These are phyloP conservation scores for Zaprionus bogoriensis DNA, from an alignment of 2,888 invertebrate genomes.

Conservation along the genomic window DNA sequence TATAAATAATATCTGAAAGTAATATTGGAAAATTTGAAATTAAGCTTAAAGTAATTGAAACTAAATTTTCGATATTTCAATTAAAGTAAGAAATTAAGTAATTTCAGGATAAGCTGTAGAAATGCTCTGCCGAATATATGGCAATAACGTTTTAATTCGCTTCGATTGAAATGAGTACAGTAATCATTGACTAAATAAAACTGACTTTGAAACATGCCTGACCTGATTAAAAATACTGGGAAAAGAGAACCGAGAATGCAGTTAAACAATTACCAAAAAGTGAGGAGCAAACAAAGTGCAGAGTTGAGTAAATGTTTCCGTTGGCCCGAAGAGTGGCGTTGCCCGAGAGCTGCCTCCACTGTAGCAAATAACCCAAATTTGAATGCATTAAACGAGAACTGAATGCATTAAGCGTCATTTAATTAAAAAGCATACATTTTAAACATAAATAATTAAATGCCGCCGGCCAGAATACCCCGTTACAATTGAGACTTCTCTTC, in stretches of 20 bases:
- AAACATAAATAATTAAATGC: constrained; percentile 54
- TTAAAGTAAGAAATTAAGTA: background rate
- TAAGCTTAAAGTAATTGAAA: too few relatives aligned
- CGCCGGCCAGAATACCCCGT: constrained; percentile 24
- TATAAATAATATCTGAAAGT: too few relatives aligned
- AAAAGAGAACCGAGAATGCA: background rate
- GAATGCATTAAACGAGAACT: constrained; percentile 34
- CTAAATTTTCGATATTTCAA: too few relatives aligned
- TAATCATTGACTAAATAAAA: background rate
- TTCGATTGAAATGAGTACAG: background rate
- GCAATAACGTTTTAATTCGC: background rate
- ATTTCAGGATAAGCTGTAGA: background rate
- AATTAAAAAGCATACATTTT: constrained; percentile 52
- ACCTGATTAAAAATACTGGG: too few relatives aligned
- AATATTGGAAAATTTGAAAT: too few relatives aligned
- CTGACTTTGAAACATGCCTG: background rate
- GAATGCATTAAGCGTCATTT: constrained; percentile 41
- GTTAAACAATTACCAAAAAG: too few relatives aligned
- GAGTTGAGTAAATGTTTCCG: too few relatives aligned
- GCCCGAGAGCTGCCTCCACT: background rate
- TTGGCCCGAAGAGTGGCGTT: background rate
- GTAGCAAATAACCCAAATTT: constrained; percentile 20
- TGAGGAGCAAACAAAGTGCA: too few relatives aligned
- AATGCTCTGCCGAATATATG: background rate
- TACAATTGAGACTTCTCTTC: constrained; percentile 54